Percentiles rank a stretch among this genome's conserved stretches.
These are phyloP conservation scores for Hydriomena furcata DNA, from an alignment of 2,888 invertebrate genomes.

Conservation along the genomic window DNA sequence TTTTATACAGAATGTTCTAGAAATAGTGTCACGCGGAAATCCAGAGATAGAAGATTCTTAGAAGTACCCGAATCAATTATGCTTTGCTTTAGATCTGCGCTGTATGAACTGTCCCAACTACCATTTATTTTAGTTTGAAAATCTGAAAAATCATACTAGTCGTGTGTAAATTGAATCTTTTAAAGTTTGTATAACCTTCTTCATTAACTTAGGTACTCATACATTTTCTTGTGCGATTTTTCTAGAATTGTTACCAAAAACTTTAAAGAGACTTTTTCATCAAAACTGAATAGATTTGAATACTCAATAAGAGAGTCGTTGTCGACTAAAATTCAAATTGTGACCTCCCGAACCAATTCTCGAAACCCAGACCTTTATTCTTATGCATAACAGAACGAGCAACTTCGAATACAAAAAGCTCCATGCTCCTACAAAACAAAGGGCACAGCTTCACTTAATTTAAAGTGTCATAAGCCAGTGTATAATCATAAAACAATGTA, in stretches of 20 bases:
- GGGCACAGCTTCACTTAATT: slow-evolving; percentile 61
- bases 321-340: slow-evolving; percentile 13
- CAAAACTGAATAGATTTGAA: slow-evolving; percentile 1
- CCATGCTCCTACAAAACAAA: slow-evolving; percentile 46
- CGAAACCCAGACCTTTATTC: neutral
- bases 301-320: slow-evolving; percentile 2
- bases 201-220: too few species aligned
- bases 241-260: neutral
- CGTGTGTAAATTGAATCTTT: too few species aligned
- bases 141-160: too few species aligned
- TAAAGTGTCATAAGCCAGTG: slow-evolving; percentile 63
- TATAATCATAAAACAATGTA: slow-evolving; percentile 72
- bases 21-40: neutral
- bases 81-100: too few species aligned
- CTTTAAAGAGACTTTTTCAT: neutral
- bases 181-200: too few species aligned
- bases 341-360: slow-evolving; percentile 1
- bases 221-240: too few species aligned
- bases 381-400: slow-evolving; percentile 25
- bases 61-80: too few species aligned
- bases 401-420: slow-evolving; percentile 35
- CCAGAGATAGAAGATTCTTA: too few species aligned
- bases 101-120: too few species aligned
- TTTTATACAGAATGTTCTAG: slow-evolving; percentile 11
- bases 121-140: too few species aligned